Evolutionary conservation across 2,797 vertebrate species (phyloP), one percentile per base, ranked within the genome.

Genomic region (Prunella strophiata): DNA sequence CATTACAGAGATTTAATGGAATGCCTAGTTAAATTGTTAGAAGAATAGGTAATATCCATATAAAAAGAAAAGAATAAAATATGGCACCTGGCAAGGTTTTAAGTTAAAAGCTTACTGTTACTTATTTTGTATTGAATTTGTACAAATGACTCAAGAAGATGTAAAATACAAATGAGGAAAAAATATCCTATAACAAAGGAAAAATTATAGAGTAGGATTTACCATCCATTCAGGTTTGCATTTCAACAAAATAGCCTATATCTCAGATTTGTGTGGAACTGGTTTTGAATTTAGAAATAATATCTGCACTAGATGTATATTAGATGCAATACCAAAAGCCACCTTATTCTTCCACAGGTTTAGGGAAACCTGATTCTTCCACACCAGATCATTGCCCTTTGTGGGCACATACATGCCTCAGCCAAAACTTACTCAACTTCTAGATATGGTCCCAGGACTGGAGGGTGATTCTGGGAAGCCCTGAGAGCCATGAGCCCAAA

Each of bases 31-130:
- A 87, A 95, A 93, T 54, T 95, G 81, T 92, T 92, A 91, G 77
- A 95, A 97, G 93, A 96, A 94, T 94, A 93, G 93, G 86, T 95
- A 96, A 96, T 94, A 96, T 51, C 58, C 75, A 96, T 85, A 86
- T 96, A 93, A 96, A 96, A 96, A 94, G 94, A 96, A 93, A 40
- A 94, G 38, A 83, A 91, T 11, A 92, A 78, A 94, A 95, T 89
- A 84, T 78, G 58, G 91, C 59, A 94, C n/a, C 74, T 57, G 68
- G 91, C 75, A 93, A 87, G 91, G 66, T 94, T 96, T 95, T 72
- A 82, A 91, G 48, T 75, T 89, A 84, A 96, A 96, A 91, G 62
- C 93, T 83, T 83, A 36, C 58, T 91, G 13, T 79, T 97, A 89
- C 38, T 13, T 91, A 76, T 88, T 96, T 93, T 96, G 62, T 82